A percentile compares a stretch with the other conserved stretches of the same genome.
Conservation (phyloP, 2,797 vertebrate genomes). For the Lepilemur septentrionalis region DNA sequence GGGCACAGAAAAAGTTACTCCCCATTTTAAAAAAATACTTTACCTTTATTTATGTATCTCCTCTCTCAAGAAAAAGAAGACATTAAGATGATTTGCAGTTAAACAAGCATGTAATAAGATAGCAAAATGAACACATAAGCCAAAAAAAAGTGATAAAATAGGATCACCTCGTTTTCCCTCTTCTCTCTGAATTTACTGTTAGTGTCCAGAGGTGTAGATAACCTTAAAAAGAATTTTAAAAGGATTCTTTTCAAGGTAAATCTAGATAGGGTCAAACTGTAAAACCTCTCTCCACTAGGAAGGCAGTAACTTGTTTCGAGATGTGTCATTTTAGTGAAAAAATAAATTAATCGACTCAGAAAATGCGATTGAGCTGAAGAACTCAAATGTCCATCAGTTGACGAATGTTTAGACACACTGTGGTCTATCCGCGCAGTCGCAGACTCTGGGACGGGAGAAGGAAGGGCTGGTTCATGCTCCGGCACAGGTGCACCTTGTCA, state of each 20-base stretch:
- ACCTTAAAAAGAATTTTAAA: not conserved
- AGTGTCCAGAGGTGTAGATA: too few relatives aligned
- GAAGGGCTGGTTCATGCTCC: rapidly evolving
- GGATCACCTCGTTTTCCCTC: not conserved
- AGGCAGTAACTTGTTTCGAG: not conserved
- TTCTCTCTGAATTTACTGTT: not conserved
- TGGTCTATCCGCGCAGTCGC: rapidly evolving
- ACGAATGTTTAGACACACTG: not conserved
- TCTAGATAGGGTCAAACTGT: not conserved
- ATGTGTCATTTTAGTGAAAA: not conserved
- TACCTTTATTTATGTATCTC: not conserved
- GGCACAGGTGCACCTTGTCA: rapidly evolving
- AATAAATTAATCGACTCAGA: not conserved
- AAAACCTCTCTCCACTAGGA: not conserved
- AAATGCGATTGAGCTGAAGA: not conserved
- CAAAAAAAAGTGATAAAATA: not conserved
- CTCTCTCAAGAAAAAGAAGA: not conserved
- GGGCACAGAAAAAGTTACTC: too few relatives aligned
- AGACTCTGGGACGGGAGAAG: rapidly evolving
- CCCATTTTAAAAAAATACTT: not conserved
- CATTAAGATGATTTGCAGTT: not conserved
- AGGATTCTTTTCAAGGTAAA: not conserved
- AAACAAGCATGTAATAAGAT: not conserved
- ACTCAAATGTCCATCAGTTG: not conserved
- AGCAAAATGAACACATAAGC: not conserved